Evolutionary conservation across 2,888 invertebrate genomes (phyloP).

Genomic region (Ditula angustiorana): DNA sequence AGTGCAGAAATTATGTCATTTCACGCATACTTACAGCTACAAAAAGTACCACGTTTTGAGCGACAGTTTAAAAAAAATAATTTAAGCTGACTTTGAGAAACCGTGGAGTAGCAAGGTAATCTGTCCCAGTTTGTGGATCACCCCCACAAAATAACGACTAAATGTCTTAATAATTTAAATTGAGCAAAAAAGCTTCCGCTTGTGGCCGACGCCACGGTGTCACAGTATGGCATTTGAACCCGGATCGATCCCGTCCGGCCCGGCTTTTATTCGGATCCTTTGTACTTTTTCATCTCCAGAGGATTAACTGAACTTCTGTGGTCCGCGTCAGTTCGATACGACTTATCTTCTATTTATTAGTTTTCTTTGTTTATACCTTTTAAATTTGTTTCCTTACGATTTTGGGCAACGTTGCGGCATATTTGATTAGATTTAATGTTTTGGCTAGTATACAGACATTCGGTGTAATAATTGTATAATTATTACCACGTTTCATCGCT

Average conservation of each 20-base stretch:
- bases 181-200: too few relatives aligned
- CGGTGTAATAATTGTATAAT: too few relatives aligned
- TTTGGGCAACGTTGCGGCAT: neutral
- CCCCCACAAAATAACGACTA: too few relatives aligned
- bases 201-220: constrained; percentile 11
- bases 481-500: too few relatives aligned
- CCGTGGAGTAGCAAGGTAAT: too few relatives aligned
- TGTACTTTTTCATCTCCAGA: constrained; percentile 44
- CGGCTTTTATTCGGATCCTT: constrained; percentile 42
- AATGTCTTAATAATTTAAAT: too few relatives aligned
- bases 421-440: neutral
- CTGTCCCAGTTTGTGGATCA: too few relatives aligned
- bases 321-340: constrained; percentile 37
- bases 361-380: constrained; percentile 42
- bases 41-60: too few relatives aligned
- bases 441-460: neutral
- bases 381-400: constrained; percentile 35
- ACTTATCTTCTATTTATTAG: constrained; percentile 42
- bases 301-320: constrained; percentile 43
- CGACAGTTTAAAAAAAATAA: too few relatives aligned
- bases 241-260: constrained; percentile 39
- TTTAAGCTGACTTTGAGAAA: too few relatives aligned
- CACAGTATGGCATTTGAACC: constrained; percentile 39
- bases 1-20: too few relatives aligned
- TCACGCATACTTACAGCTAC: too few relatives aligned